Evolutionary conservation across 2,888 invertebrate species (phyloP), one percentile per base, ranked within the genome.

Genomic region (Caenorhabditis sp.): DNA sequence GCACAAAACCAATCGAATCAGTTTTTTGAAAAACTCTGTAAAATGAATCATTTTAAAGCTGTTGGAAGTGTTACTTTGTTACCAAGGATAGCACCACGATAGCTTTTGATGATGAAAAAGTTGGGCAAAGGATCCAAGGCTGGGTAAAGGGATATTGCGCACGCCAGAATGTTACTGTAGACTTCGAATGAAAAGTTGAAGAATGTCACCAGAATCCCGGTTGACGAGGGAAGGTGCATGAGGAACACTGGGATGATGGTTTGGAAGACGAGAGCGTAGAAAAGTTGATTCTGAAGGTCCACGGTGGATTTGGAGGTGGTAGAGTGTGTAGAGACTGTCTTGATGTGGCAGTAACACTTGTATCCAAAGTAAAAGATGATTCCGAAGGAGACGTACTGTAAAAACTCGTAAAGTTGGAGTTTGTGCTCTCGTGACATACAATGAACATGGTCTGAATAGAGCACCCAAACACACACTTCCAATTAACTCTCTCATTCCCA

Each of bases 221-320:
- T 19, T 14, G 64, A 26, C 7, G 63, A 44, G 6, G 79, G 79
- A 3, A 72, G n/a, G 16, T 79, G 72, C 79, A 79, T 79, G 12
- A 79, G 72, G 28, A 72, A 14, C 16, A 79, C 44, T n/a, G 79
- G 79, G 26, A 79, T 79, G 10, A 44, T 10, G 8, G 79, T 79
- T 72, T 79, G 79, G n/a, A 66, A 41, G 19, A 72, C 79, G 2
- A 79, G 35, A 5, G 79, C 70, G 22, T 72, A 72, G 64, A 79
- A 79, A 49, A 79, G 28, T 28, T 79, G 79, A 1, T 47, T 49
- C 26, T 74, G 74, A 16, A 75, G 58, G 16, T 10, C 24, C 0
- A n/a, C 22, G 28, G 47, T 56, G 38, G 58, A 22, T 8, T 41
- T 16, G 0, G 72, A 72, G 19, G 28, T 22, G 1, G 41, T 14